Evolutionary conservation across 2,888 invertebrate species (phyloP), one percentile per base, ranked within the genome.

Genomic region (Apamea monoglypha): DNA sequence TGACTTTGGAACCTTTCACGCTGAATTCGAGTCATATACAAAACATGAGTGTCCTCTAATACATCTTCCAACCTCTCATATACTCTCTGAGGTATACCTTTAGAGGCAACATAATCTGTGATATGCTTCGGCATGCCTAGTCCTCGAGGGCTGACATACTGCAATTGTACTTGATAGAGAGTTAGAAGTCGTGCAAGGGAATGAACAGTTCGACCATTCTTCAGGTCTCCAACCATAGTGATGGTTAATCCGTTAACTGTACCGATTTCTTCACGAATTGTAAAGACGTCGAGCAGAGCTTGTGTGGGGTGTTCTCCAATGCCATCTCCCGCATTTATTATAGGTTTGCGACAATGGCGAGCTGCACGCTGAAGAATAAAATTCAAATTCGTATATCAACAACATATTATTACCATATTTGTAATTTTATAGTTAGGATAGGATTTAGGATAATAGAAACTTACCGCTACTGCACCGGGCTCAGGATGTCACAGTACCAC

Each of bases 271-370:
- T 99, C 99, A 85, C 99, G 97, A 90, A 99, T 99, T 10, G 99
- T 99, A 93, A 99, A 99, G 7, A 99, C 98, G 93, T 99, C 99
- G 18, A 99, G 97, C 25, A 99, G 96, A 0, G 99, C 99, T 97
- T 99, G 99, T 0, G 99, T 99, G 0, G 99, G 99, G 95, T 99
- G 99, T 94, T 99, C 99, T 0, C 99, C 99, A 1, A 99, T 97
- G 16, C 99, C 99, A 96, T 99, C 99, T 2, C 99, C 99, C 21
- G 99, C 99, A 96, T 99, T 99, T 74, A 99, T 98, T n/a, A 99
- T 96, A 0, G 99, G 99, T 92, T 98, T 99, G 2, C 98, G 97
- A 88, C 98, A 98, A 81, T 98, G 98, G 29, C 98, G 97, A 0
- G 99, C 98, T 1, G 99, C 99, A 90, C 98, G 97, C 99, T 99